phyloP scores from a whole-genome alignment of 1,140 invertebrate species.

The Prorops nasuta region DNA sequence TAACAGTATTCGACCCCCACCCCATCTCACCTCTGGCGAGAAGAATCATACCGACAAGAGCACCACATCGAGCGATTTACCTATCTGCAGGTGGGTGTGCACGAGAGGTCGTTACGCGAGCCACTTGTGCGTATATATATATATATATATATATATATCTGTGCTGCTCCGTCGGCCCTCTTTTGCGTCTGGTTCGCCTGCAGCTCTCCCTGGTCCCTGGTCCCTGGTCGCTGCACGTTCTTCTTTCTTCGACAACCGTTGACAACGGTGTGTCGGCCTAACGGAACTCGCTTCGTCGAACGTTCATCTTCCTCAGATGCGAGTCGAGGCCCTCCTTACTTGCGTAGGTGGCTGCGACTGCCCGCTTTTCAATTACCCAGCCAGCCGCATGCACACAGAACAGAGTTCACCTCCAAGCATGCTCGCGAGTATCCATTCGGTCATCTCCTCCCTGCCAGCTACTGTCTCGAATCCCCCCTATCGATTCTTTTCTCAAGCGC shows the following conservation, averaged over 20 bases:
- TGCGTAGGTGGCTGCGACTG: conserved; percentile 17
- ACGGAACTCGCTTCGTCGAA: conserved; percentile 24
- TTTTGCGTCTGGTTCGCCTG: no score
- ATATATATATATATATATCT: not conserved
- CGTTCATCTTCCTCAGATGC: conserved; percentile 24
- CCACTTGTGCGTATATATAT: conserved; percentile 5
- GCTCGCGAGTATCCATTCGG: not conserved
- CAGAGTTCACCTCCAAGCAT: no score
- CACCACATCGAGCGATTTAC: conserved; percentile 24
- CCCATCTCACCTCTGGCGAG: conserved; percentile 2
- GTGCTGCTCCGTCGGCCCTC: no score
- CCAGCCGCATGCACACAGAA: no score
- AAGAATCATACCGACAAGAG: conserved; percentile 22
- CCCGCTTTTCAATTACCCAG: conserved; percentile 21
- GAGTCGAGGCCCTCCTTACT: conserved; percentile 7
- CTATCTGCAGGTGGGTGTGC: conserved; percentile 28
- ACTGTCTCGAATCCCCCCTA: no score
- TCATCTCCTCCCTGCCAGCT: not conserved
- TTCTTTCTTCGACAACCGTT: conserved; percentile 22
- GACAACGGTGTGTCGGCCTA: conserved; percentile 29
- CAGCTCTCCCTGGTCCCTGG: no score
- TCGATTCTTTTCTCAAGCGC: no score
- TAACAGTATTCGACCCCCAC: conserved; percentile 32
- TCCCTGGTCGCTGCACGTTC: no score
- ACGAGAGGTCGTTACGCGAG: conserved; percentile 12